These are phyloP conservation scores for Azemiops feae DNA, from an alignment of 2,113 vertebrate species.

Conservation along the genomic window DNA sequence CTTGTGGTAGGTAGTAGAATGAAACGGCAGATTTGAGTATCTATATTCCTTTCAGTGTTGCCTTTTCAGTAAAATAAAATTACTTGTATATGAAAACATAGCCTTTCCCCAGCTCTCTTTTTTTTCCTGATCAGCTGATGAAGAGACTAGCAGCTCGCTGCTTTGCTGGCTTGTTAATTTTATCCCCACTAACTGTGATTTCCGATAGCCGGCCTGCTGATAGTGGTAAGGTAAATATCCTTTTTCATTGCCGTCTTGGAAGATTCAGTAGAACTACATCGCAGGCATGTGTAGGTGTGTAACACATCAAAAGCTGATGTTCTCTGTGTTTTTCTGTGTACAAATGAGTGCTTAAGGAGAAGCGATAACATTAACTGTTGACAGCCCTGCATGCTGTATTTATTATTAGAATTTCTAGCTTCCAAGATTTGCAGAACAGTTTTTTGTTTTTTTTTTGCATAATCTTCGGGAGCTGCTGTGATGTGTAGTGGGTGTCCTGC, in stretches of 20 bases:
- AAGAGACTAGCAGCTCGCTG: constrained; percentile 99
- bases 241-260: constrained; percentile 84
- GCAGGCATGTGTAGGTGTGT: constrained; percentile 88
- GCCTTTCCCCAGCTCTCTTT: constrained; percentile 95
- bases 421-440: constrained; percentile 70
- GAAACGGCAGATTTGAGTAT: constrained; percentile 89
- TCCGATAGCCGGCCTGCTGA: constrained; percentile 93
- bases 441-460: constrained; percentile 72
- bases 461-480: constrained; percentile 71
- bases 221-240: constrained; percentile 97
- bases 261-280: constrained; percentile 88
- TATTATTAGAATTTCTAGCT: constrained; percentile 77
- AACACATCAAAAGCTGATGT: constrained; percentile 76
- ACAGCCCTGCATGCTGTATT: constrained; percentile 83
- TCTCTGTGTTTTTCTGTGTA: constrained; percentile 70
- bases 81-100: constrained; percentile 99
- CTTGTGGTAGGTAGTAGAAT: constrained; percentile 85
- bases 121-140: constrained; percentile 99
- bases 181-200: constrained; percentile 98
- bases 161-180: constrained; percentile 99
- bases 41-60: constrained; percentile 84
- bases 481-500: constrained; percentile 70
- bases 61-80: constrained; percentile 92
- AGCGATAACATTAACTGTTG: constrained; percentile 79
- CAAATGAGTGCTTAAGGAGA: constrained; percentile 75